These are phyloP conservation scores for Hypselothyrea guttata DNA, from an alignment of 2,888 invertebrate genomes.

Conservation along the genomic window DNA sequence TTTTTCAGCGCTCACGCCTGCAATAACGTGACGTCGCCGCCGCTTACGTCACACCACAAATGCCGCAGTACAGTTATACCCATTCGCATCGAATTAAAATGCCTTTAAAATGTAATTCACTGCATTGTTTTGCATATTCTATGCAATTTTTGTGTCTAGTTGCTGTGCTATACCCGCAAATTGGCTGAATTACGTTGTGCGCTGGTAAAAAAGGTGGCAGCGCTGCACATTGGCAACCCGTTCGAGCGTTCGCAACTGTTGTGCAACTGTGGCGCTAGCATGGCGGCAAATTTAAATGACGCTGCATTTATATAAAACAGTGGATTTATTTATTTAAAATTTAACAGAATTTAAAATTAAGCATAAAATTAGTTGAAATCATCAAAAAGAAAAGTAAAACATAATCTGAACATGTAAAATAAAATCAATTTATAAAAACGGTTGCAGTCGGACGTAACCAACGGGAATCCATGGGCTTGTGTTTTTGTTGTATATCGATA, in stretches of 20 bases:
- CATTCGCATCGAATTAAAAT: background rate
- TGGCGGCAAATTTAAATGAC: constrained; percentile 20
- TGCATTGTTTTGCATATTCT: background rate
- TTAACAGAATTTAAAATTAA: too few relatives aligned
- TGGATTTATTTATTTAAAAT: too few relatives aligned
- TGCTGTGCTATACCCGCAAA: too few relatives aligned
- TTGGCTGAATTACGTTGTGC: background rate
- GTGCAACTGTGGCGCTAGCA: background rate
- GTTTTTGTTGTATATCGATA: too few relatives aligned
- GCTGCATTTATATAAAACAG: background rate
- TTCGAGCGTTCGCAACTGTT: constrained; percentile 23
- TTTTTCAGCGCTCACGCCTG: constrained; percentile 26
- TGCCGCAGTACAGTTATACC: background rate
- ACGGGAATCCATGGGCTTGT: too few relatives aligned
- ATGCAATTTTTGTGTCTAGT: too few relatives aligned
- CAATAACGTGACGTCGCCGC: constrained; percentile 18
- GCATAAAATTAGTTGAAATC: too few relatives aligned
- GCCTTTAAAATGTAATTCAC: background rate
- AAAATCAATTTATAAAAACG: too few relatives aligned
- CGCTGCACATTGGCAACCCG: constrained; percentile 19
- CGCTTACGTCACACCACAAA: constrained; percentile 24
- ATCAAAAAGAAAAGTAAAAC: too few relatives aligned
- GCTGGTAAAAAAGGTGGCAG: constrained; percentile 35
- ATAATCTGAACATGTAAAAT: too few relatives aligned
- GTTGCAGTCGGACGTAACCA: too few relatives aligned